Evolutionary conservation across 2,113 vertebrate genomes (phyloP).

Genomic region (Gulo gulo): DNA sequence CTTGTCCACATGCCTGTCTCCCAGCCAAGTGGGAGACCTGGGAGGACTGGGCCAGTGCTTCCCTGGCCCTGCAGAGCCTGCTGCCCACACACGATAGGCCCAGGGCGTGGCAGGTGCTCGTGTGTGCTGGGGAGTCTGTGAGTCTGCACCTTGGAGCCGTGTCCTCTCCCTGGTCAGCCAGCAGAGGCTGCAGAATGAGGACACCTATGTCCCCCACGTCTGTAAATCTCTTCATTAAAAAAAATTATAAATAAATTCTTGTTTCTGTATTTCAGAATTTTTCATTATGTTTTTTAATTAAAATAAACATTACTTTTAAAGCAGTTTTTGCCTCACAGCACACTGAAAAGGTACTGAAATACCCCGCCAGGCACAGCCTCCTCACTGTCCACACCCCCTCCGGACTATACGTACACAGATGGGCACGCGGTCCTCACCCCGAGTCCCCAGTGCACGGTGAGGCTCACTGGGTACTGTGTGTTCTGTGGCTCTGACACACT

Average conservation of each 20-base stretch:
- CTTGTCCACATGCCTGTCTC: background rate
- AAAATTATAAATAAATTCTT: background rate
- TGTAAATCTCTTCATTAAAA: background rate
- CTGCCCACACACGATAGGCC: background rate
- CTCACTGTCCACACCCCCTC: no score
- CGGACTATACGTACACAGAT: accelerated
- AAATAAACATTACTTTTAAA: background rate
- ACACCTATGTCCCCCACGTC: background rate
- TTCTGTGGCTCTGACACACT: background rate
- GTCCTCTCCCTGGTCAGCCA: background rate
- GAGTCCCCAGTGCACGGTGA: background rate
- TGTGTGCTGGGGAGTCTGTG: background rate
- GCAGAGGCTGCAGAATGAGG: background rate
- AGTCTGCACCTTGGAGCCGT: background rate
- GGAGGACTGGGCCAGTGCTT: no score
- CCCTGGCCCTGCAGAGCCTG: background rate
- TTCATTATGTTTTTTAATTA: background rate
- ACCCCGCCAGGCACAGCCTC: no score
- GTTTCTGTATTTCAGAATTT: background rate
- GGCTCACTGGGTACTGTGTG: background rate
- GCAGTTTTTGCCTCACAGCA: background rate
- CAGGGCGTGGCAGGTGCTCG: background rate
- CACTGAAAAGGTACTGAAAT: background rate
- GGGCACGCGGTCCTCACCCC: background rate
- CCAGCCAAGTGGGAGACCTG: background rate